Conservation (phyloP, 2,888 invertebrate species). For the Achlya flavicornis region DNA sequence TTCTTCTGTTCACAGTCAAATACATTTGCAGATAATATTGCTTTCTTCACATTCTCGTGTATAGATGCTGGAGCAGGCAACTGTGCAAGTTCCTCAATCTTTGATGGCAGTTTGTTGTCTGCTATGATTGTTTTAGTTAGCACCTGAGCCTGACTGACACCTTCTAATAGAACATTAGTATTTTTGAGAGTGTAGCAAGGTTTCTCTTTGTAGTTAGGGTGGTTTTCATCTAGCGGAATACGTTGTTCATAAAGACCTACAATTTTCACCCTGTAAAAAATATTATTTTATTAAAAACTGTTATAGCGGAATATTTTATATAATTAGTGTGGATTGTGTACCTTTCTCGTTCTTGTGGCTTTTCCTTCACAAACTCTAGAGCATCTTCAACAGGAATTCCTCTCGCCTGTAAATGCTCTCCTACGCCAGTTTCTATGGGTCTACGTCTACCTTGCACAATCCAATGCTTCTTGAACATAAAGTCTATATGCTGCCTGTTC, state of each 20-base stretch:
- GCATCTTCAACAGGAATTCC: slow-evolving; percentile 86
- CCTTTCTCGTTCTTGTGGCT: slow-evolving; percentile 59
- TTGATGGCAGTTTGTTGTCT: slow-evolving; percentile 85
- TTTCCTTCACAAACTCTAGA: slow-evolving; percentile 81
- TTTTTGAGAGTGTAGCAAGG: slow-evolving; percentile 85
- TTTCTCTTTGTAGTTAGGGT: slow-evolving; percentile 86
- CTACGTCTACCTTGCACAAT: slow-evolving; percentile 85
- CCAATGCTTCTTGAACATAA: slow-evolving; percentile 90
- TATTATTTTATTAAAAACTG: slow-evolving; percentile 9
- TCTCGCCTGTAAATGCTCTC: slow-evolving; percentile 77
- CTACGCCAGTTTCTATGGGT: slow-evolving; percentile 81
- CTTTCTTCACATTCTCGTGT: slow-evolving; percentile 85
- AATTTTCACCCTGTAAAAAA: slow-evolving; percentile 62
- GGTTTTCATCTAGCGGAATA: slow-evolving; percentile 79
- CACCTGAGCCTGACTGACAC: slow-evolving; percentile 90
- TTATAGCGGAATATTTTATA: neutral
- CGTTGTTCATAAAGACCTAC: slow-evolving; percentile 72
- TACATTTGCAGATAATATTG: slow-evolving; percentile 86
- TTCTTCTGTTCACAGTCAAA: slow-evolving; percentile 92
- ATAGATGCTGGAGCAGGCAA: slow-evolving; percentile 77
- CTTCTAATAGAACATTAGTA: slow-evolving; percentile 87
- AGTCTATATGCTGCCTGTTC: slow-evolving; percentile 87
- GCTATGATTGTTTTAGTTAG: slow-evolving; percentile 90
- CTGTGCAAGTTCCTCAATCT: slow-evolving; percentile 79
- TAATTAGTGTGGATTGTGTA: slow-evolving; percentile 31